Conservation (phyloP, 2,888 invertebrate species). For the Tenthredo distinguenda region DNA sequence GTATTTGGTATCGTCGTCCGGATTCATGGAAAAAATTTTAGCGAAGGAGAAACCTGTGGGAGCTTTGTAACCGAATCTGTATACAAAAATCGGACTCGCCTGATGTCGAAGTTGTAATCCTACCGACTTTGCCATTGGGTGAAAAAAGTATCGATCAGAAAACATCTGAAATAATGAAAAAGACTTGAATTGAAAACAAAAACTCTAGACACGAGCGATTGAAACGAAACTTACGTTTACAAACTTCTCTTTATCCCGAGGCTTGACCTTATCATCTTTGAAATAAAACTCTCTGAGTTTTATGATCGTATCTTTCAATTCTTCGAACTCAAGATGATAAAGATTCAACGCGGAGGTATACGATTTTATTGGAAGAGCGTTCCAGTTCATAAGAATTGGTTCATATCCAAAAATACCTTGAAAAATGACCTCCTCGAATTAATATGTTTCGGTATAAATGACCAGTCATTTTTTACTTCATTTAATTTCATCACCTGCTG, state of each 20-base stretch:
- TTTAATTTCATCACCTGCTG: constrained; percentile 16
- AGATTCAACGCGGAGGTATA: constrained; percentile 37
- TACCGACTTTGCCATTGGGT: constrained; percentile 29
- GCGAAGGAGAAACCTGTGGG: constrained; percentile 27
- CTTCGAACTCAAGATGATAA: constrained; percentile 47
- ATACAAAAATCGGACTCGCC: constrained; percentile 41
- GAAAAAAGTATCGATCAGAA: constrained; percentile 51
- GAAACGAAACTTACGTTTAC: constrained; percentile 34
- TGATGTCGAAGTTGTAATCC: constrained; percentile 41
- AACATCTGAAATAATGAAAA: constrained; percentile 31
- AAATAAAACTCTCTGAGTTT: constrained; percentile 38
- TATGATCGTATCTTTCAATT: constrained; percentile 32
- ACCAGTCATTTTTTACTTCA: not conserved
- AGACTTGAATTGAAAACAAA: not conserved
- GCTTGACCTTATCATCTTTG: constrained; percentile 5
- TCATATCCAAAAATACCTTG: constrained; percentile 25
- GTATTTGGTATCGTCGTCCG: not conserved
- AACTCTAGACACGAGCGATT: not conserved
- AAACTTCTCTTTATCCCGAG: not conserved
- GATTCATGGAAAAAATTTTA: not conserved
- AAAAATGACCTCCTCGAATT: not conserved
- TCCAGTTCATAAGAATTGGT: constrained; percentile 10
- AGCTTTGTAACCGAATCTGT: constrained; percentile 17
- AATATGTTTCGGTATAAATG: not conserved
- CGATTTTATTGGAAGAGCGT: constrained; percentile 44